Conservation (phyloP, 2,113 vertebrate genomes). For the Alosa alosa region DNA sequence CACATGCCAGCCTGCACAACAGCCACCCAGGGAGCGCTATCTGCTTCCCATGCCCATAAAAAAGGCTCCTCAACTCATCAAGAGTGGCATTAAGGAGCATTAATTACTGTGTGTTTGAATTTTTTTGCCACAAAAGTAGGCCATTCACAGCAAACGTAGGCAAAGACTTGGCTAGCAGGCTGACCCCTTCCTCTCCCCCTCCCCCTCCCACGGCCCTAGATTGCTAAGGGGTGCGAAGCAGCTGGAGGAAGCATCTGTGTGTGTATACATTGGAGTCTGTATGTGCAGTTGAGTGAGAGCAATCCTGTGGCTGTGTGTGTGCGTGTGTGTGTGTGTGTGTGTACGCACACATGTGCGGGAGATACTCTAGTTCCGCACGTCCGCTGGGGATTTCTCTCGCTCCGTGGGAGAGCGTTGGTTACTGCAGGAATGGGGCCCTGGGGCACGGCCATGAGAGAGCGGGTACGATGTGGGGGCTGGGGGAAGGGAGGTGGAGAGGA, state of each 20-base stretch:
- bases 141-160: neutral
- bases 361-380: conserved; percentile 19
- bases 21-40: neutral
- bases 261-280: neutral
- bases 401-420: conserved; percentile 16
- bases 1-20: conserved; percentile 17
- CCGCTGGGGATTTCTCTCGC: conserved; percentile 10
- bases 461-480: neutral
- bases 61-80: neutral
- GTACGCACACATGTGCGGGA: conserved; percentile 42
- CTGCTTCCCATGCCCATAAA: neutral
- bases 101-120: conserved; percentile 17
- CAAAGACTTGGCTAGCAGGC: neutral
- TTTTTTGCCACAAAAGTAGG: neutral
- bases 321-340: conserved; percentile 19
- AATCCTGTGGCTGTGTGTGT: conserved; percentile 22
- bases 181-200: neutral
- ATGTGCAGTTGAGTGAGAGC: neutral
- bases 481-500: neutral
- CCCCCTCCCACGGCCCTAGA: neutral
- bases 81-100: neutral
- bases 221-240: neutral
- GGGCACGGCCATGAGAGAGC: neutral
- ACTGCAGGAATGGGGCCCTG: neutral
- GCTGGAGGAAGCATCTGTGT: conserved; percentile 24